A percentile compares a stretch with the other conserved stretches of the same genome.
Conservation (phyloP, 2,888 invertebrate species). For the Epirrhoe alternata region DNA sequence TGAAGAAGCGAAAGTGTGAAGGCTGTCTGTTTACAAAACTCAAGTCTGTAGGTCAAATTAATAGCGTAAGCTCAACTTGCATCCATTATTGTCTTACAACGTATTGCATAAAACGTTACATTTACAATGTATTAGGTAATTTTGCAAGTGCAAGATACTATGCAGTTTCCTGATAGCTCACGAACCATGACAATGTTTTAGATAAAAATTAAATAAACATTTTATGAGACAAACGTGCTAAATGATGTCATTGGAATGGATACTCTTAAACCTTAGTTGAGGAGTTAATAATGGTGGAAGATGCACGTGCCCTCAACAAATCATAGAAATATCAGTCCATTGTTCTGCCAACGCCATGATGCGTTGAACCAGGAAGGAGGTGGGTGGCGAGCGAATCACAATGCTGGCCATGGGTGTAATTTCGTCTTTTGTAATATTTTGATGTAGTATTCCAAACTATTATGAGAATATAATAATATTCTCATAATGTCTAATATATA, state of each 20-base stretch:
- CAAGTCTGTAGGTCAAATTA: slow-evolving; percentile 28
- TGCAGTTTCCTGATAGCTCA: no score
- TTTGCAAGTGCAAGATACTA: no score
- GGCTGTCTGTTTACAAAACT: slow-evolving; percentile 36
- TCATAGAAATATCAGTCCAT: slow-evolving; percentile 25
- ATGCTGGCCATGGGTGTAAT: slow-evolving; percentile 46
- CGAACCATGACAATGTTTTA: not conserved
- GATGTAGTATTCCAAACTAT: not conserved
- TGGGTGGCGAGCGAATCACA: slow-evolving; percentile 38
- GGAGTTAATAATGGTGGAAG: not conserved
- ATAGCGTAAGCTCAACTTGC: not conserved
- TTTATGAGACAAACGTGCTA: not conserved
- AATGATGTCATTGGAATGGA: not conserved
- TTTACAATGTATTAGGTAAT: no score
- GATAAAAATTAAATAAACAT: not conserved
- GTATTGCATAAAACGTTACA: not conserved
- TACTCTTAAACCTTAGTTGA: not conserved
- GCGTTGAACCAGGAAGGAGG: slow-evolving; percentile 52
- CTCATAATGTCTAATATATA: no score
- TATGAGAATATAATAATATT: no score
- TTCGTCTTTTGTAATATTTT: slow-evolving; percentile 47
- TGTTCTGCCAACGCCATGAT: slow-evolving; percentile 38
- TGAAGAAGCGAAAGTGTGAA: slow-evolving; percentile 44
- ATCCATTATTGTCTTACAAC: not conserved
- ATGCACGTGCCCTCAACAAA: slow-evolving; percentile 20